Conservation (phyloP, 2,113 vertebrate species). For the Gnathonemus longibarbis region DNA sequence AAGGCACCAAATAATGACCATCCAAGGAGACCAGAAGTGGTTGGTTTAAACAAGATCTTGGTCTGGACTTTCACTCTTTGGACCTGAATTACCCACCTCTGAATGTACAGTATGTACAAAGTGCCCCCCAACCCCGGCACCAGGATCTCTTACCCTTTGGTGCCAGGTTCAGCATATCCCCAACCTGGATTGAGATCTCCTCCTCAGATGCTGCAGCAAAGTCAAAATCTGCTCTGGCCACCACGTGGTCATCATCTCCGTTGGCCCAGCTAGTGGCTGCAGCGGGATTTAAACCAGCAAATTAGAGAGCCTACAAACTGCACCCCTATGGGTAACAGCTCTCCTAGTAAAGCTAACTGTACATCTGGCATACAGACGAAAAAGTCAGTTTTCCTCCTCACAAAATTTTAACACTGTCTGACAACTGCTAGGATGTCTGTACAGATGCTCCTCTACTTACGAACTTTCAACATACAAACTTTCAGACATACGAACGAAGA, state of each 20-base stretch:
- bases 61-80: background rate
- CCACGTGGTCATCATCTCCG: conserved; percentile 89
- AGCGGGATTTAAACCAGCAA: conserved; percentile 32
- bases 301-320: background rate
- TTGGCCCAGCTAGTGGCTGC: conserved; percentile 75
- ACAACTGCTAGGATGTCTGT: background rate
- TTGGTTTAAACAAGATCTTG: background rate
- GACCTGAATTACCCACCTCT: background rate
- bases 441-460: too few species aligned
- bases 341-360: background rate
- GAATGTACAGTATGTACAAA: background rate
- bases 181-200: conserved; percentile 83
- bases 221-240: conserved; percentile 89
- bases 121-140: background rate
- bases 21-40: background rate
- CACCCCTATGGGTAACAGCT: background rate
- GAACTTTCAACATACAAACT: too few species aligned
- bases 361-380: background rate
- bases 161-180: conserved; percentile 88
- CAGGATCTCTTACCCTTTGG: conserved; percentile 75
- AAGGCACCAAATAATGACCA: background rate
- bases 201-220: conserved; percentile 84
- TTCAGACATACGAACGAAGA: too few species aligned
- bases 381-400: background rate
- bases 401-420: background rate